Conservation (phyloP, 1,140 invertebrate species). For the Parapsyche elsis region DNA sequence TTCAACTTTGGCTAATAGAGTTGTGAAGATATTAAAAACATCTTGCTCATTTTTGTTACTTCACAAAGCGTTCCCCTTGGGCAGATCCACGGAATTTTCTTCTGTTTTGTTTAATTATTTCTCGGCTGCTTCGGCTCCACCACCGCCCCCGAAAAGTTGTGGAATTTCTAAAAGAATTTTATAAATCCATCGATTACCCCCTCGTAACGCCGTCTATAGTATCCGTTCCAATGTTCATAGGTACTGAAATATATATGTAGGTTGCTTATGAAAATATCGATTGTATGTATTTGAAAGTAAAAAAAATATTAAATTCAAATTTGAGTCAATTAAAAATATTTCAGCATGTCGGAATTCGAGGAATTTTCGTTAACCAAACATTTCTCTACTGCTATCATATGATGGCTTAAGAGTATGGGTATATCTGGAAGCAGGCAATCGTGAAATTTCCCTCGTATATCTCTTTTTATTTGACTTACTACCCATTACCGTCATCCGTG, state of each 20-base stretch:
- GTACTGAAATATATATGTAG: background rate
- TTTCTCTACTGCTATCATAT: background rate
- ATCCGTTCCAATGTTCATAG: background rate
- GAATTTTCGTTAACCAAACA: background rate
- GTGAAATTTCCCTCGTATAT: conserved; percentile 53
- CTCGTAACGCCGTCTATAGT: background rate
- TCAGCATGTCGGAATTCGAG: background rate
- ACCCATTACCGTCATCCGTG: conserved; percentile 54
- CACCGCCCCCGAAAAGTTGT: conserved; percentile 41
- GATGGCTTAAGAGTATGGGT: background rate
- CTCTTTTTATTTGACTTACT: conserved; percentile 54
- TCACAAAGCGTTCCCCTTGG: conserved; percentile 50
- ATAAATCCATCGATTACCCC: conserved; percentile 37
- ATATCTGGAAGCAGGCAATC: conserved; percentile 46
- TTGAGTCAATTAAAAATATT: background rate
- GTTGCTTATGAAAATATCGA: background rate
- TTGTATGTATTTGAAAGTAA: background rate
- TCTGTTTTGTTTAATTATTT: conserved; percentile 57
- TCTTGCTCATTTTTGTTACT: conserved; percentile 56
- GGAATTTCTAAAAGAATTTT: conserved; percentile 52
- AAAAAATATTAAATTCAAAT: no score
- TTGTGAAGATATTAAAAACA: conserved; percentile 57
- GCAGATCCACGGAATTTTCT: conserved; percentile 48
- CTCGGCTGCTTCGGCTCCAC: conserved; percentile 24
- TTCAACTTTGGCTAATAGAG: conserved; percentile 56